Evolutionary conservation across 1,140 invertebrate genomes (phyloP), one percentile per base, ranked within the genome.

Genomic region (Hylaeus volcanicus): DNA sequence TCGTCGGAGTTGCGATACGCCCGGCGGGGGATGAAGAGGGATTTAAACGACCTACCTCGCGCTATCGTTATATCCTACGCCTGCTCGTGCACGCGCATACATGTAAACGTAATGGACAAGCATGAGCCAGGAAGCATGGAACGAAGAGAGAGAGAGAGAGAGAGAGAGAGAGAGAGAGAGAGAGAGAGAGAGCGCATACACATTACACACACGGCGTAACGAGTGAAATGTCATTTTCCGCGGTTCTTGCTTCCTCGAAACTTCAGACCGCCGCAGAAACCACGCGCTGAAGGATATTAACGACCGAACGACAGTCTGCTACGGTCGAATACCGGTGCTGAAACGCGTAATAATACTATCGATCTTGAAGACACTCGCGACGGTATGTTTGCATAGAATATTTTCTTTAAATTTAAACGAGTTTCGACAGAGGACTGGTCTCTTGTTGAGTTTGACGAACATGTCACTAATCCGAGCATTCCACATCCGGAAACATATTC

Each of bases 41-140:
- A 81, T 82, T 86, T 82, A 70, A 82, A 79, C 79, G 71, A 86
- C 43, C 83, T n/a, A 55, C 64, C 79, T 74, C 45, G 74, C 45
- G 74, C 65, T 60, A 55, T 65, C 72, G 56, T 68, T 72, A 73
- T 78, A 43, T 39, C 15, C 39, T 48, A 48, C 15, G 12, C 56
- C 37, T 14, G n/a, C 5, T 1, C 12, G 9, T 68, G 45, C 64
- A 39, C 53, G 15, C 72, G 71, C 68, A 68, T 71, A 60, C 77
- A 41, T 58, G 53, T 61, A 64, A 82, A 58, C 74, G 75, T 84
- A 84, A 84, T 71, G 63, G 74, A 64, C 82, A 70, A 26, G 48
- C 69, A 41, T 43, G 68, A 48, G 48, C 70, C 63, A 64, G 65
- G 37, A 70, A 12, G 12, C n/a, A 60, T 43, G 56, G 41, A 5